These are phyloP conservation scores for Poliocrania exsul DNA, from an alignment of 2,797 vertebrate genomes.

Conservation along the genomic window DNA sequence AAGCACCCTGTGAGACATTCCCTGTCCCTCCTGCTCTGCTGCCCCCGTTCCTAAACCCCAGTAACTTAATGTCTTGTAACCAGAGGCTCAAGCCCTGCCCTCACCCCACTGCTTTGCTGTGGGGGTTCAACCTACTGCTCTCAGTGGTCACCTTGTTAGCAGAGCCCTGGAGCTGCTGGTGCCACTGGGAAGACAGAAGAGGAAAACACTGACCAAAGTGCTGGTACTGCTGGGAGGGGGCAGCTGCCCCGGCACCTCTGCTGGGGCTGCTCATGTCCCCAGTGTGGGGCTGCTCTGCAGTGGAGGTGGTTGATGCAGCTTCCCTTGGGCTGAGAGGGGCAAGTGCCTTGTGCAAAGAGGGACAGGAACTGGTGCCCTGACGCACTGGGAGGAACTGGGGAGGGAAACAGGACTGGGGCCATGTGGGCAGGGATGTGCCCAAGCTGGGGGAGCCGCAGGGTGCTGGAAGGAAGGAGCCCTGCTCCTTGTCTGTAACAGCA, in stretches of 20 bases:
- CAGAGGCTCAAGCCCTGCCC: neutral
- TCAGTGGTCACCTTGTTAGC: neutral
- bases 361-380: neutral
- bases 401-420: neutral
- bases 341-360: neutral
- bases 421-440: neutral
- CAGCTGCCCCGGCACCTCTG: neutral
- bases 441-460: neutral
- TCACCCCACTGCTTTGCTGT: neutral
- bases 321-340: neutral
- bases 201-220: neutral
- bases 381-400: neutral
- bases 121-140: neutral
- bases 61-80: constrained; percentile 13
- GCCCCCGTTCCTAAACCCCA: neutral
- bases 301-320: neutral
- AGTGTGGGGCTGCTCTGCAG: neutral
- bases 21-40: neutral
- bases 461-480: neutral
- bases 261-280: fast-evolving
- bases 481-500: neutral
- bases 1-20: neutral
- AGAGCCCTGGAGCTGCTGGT: neutral
- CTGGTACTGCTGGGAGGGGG: neutral
- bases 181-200: neutral